Conservation (phyloP, 2,113 vertebrate genomes). For the Isurus oxyrinchus region DNA sequence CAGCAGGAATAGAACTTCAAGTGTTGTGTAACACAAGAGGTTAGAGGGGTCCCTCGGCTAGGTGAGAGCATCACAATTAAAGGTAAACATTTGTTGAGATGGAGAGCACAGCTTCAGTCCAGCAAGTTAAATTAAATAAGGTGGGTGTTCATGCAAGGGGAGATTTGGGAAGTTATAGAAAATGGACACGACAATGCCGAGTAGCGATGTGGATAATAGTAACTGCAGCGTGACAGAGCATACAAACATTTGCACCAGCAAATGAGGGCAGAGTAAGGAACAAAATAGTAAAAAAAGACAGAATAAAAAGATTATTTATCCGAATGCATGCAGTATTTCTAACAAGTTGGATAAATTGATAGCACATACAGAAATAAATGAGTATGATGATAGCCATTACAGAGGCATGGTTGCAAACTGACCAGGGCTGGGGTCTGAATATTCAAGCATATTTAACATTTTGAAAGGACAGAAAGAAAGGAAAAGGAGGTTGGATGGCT, state of each 20-base stretch:
- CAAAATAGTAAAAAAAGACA: not conserved
- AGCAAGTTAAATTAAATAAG: not conserved
- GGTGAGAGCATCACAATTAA: not conserved
- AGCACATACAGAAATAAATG: not conserved
- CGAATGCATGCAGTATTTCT: not conserved
- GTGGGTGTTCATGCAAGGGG: too few species aligned
- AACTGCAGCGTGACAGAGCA: too few species aligned
- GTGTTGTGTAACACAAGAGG: not conserved
- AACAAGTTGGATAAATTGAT: not conserved
- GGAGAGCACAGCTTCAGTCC: not conserved
- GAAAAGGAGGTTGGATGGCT: not conserved
- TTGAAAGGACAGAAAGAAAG: not conserved
- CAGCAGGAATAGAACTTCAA: not conserved
- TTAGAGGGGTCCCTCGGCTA: not conserved
- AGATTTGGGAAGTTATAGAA: not conserved
- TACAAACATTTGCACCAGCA: not conserved
- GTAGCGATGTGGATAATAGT: not conserved
- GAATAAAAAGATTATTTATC: not conserved
- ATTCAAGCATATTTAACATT: not conserved
- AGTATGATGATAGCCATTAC: not conserved
- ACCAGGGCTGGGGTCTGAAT: not conserved
- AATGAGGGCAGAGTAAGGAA: too few species aligned
- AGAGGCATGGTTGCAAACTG: not conserved
- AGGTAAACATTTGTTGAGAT: not conserved
- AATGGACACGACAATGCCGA: not conserved